phyloP scores from a whole-genome alignment of 2,888 invertebrate genomes.

The Meiosimyza decipiens region DNA sequence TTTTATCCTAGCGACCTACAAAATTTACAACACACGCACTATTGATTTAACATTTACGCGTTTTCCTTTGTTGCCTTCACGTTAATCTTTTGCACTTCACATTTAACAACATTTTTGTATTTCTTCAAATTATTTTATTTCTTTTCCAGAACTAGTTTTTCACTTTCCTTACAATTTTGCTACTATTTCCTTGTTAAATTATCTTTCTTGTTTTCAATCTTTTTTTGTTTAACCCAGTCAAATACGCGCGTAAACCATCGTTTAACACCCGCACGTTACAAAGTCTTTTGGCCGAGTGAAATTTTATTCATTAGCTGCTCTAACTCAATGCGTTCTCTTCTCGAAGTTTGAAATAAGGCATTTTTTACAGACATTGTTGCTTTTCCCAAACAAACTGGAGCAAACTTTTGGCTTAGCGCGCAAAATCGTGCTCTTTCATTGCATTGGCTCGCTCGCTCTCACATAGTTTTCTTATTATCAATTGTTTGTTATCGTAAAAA shows the following conservation, averaged over 20 bases:
- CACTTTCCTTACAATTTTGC: background rate
- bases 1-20: constrained; percentile 34
- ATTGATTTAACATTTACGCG: constrained; percentile 43
- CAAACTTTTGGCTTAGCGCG: constrained; percentile 22
- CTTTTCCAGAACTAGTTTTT: background rate
- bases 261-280: constrained; percentile 61
- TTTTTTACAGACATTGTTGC: constrained; percentile 28
- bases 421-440: constrained; percentile 14
- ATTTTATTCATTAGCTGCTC: constrained; percentile 48
- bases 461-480: background rate
- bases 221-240: constrained; percentile 35
- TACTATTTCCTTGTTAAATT: background rate
- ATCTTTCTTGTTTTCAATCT: background rate
- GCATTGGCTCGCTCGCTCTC: background rate
- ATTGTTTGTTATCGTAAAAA: background rate
- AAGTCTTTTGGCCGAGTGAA: constrained; percentile 64
- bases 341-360: constrained; percentile 41
- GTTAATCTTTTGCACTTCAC: background rate
- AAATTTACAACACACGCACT: constrained; percentile 33
- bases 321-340: constrained; percentile 37
- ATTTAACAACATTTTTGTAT: background rate
- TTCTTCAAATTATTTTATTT: background rate
- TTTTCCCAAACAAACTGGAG: constrained; percentile 35
- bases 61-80: background rate
- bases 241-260: constrained; percentile 55